A percentile compares a stretch with the other conserved stretches of the same genome.
These are phyloP conservation scores for Acrobasis repandana DNA, from an alignment of 2,888 invertebrate genomes.

Conservation along the genomic window DNA sequence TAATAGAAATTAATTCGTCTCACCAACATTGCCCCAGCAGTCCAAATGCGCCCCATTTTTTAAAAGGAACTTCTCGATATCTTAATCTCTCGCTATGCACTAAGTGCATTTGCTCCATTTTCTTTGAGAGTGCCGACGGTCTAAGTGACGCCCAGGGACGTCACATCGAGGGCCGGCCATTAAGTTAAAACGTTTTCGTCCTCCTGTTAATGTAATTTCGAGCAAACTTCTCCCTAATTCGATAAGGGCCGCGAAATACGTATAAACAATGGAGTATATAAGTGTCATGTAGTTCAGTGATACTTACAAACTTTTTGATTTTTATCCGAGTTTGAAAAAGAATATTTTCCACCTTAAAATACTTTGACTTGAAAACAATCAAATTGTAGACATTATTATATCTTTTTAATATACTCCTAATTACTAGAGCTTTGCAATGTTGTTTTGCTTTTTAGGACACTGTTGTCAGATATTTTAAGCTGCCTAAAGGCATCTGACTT, in stretches of 20 bases:
- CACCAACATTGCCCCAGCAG: background rate
- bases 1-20: background rate
- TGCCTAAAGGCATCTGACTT: too few relatives aligned
- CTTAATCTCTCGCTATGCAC: conserved; percentile 29
- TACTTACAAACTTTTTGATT: background rate
- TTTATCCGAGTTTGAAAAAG: background rate
- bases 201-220: conserved; percentile 63
- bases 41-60: background rate
- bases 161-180: conserved; percentile 49
- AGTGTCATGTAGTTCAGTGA: conserved; percentile 17
- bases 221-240: conserved; percentile 58
- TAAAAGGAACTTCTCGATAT: conserved; percentile 11
- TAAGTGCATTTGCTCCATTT: conserved; percentile 35
- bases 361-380: too few relatives aligned
- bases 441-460: too few relatives aligned
- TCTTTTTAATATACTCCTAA: too few relatives aligned
- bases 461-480: too few relatives aligned
- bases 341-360: background rate
- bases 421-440: too few relatives aligned
- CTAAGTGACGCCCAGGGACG: conserved; percentile 57
- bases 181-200: conserved; percentile 58
- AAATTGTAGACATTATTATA: too few relatives aligned
- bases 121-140: conserved; percentile 41
- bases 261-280: conserved; percentile 48
- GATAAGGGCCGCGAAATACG: conserved; percentile 53